Conservation (phyloP, 2,113 vertebrate species). For the Oryzias celebensis region DNA sequence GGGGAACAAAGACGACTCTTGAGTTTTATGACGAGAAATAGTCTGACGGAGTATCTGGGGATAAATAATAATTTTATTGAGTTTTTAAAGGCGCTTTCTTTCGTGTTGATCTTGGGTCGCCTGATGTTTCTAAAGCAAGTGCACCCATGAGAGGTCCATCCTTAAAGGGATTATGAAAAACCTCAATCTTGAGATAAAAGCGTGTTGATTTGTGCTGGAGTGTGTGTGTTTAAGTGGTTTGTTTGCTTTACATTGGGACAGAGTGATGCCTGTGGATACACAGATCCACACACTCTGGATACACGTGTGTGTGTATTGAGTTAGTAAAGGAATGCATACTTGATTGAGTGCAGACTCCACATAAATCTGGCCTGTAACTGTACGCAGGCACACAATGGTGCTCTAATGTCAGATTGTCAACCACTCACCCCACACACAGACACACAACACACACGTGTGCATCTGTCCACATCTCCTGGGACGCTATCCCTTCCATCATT, state of each 20-base stretch:
- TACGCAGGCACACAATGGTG: slow-evolving; percentile 77
- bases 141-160: slow-evolving; percentile 64
- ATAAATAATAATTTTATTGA: slow-evolving; percentile 68
- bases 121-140: slow-evolving; percentile 61
- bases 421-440: slow-evolving; percentile 10
- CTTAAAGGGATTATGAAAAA: slow-evolving; percentile 59
- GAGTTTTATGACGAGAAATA: slow-evolving; percentile 40
- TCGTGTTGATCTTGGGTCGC: slow-evolving; percentile 32
- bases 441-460: slow-evolving; percentile 25
- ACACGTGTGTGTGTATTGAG: slow-evolving; percentile 68
- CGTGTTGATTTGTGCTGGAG: slow-evolving; percentile 12
- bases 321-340: slow-evolving; percentile 81
- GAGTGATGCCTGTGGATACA: slow-evolving; percentile 27
- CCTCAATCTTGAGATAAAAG: slow-evolving; percentile 40
- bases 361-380: slow-evolving; percentile 81
- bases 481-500: slow-evolving; percentile 3
- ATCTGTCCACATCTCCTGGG: not conserved
- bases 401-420: slow-evolving; percentile 60
- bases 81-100: slow-evolving; percentile 27
- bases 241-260: slow-evolving; percentile 50
- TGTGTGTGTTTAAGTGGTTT: slow-evolving; percentile 18
- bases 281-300: slow-evolving; percentile 35
- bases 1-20: slow-evolving; percentile 23
- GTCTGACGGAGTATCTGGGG: slow-evolving; percentile 41
- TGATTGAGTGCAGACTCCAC: slow-evolving; percentile 82